Evolutionary conservation across 2,113 vertebrate genomes (phyloP).

Genomic region (Megalops atlanticus): DNA sequence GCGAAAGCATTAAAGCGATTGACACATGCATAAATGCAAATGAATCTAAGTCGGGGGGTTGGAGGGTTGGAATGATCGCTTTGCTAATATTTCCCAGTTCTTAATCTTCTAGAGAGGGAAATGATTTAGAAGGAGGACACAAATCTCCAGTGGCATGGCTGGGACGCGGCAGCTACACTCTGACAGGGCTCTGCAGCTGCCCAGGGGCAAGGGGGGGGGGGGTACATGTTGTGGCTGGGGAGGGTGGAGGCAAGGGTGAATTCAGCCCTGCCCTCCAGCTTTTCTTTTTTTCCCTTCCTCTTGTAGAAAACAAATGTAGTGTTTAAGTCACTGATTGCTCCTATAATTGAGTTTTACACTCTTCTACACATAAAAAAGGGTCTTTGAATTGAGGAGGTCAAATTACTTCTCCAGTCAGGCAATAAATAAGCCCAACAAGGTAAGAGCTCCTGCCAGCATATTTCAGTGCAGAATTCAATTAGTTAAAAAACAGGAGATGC

Average conservation of each 20-base stretch:
- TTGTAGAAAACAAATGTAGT: conserved; percentile 26
- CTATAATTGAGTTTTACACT: conserved; percentile 46
- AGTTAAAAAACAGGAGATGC: conserved; percentile 32
- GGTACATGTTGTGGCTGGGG: too few species aligned
- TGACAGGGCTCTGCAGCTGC: background rate
- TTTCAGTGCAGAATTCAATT: conserved; percentile 34
- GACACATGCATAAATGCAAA: conserved; percentile 67
- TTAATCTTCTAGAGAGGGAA: conserved; percentile 67
- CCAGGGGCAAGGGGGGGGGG: background rate
- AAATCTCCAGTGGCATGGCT: conserved; percentile 54
- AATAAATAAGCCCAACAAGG: conserved; percentile 36
- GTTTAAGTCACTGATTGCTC: conserved; percentile 28
- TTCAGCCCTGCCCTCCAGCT: background rate
- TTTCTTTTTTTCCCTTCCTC: background rate
- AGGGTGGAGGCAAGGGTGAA: background rate
- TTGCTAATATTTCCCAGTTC: conserved; percentile 60
- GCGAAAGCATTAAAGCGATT: conserved; percentile 62
- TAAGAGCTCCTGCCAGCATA: conserved; percentile 26
- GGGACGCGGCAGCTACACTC: background rate
- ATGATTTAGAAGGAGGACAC: conserved; percentile 64
- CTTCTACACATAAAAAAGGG: conserved; percentile 28
- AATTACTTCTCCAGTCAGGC: conserved; percentile 41
- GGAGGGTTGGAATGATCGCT: conserved; percentile 43
- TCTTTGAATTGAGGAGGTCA: conserved; percentile 37
- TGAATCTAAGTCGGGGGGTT: conserved; percentile 46